A percentile compares a stretch with the other conserved stretches of the same genome.
phyloP scores from a whole-genome alignment of 2,888 invertebrate species.

The Mechanitis messenoides region DNA sequence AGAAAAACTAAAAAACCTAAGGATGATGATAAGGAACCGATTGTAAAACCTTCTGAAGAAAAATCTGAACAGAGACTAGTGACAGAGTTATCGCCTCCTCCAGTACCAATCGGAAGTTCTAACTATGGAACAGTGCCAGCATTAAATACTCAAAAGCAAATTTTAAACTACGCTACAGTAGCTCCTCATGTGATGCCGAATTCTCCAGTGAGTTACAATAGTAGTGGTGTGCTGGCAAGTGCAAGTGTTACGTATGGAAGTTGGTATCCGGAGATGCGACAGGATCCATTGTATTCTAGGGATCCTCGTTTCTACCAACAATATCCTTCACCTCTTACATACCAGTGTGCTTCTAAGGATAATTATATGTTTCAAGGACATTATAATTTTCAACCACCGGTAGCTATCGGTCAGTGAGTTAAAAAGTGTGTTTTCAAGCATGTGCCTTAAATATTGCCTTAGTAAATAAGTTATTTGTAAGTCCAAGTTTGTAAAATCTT shows the following conservation, averaged over 20 bases:
- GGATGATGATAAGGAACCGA: constrained; percentile 64
- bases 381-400: constrained; percentile 65
- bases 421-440: constrained; percentile 18
- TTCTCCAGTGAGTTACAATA: constrained; percentile 44
- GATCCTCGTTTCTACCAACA: constrained; percentile 64
- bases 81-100: constrained; percentile 19
- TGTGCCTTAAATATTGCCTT: constrained; percentile 16
- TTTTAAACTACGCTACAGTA: constrained; percentile 54
- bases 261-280: constrained; percentile 61
- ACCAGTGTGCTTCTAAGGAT: constrained; percentile 69
- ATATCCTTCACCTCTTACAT: constrained; percentile 56
- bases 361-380: constrained; percentile 73
- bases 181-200: constrained; percentile 47
- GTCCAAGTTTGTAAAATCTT: neutral
- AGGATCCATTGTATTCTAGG: constrained; percentile 54
- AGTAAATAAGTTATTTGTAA: neutral
- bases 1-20: constrained; percentile 68
- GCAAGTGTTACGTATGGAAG: constrained; percentile 46
- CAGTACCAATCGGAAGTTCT: constrained; percentile 44
- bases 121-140: constrained; percentile 57
- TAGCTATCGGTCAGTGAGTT: constrained; percentile 63
- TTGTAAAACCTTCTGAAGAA: constrained; percentile 40
- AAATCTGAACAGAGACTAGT: constrained; percentile 36
- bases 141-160: constrained; percentile 45
- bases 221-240: constrained; percentile 45